Base-by-base conservation (phyloP, 2,888 invertebrate species). In the Atethmia centrago region DNA sequence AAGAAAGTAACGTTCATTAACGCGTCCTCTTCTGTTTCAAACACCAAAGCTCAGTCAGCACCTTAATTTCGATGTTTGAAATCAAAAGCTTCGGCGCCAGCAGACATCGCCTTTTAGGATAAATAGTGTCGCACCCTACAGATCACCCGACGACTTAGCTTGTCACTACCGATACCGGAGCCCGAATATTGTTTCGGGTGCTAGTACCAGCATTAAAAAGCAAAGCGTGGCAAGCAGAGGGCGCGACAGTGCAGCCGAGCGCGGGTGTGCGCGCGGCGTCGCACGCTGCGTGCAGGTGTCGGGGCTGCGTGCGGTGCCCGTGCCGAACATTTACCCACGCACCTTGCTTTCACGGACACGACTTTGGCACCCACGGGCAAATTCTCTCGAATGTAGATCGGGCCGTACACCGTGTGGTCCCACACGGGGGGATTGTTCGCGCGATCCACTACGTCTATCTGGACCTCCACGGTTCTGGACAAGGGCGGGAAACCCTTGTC, bases 281-380 rank as follows among this genome's bases (percentile, higher is more conserved):
- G 88, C 93, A 91, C 93, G 90, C 93, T 90, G 94, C 95, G 96
- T 95, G 96, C 95, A 92, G 92, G 94, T 93, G 94, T 90, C 91
- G 94, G 97, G 97, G 97, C 97, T 96, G 96, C 97, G 97, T 97
- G 97, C 97, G 96, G 96, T 96, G 97, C 97, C 97, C 97, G 96
- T 95, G 95, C 94, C 93, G 94, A 93, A 95, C 94, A 94, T 92
- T 93, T 91, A 93, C 91, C 93, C 93, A 98, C 98, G 98, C 98
- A 99, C 99, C 99, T 99, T 98, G 99, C 99, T 98, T 99, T 99
- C 97, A 99, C 98, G 97, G 99, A 99, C 97, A 99, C 98, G 97
- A 99, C 99, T 98, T 98, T 99, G 97, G 98, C 98, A 97, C 99
- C 99, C 96, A 99, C 99, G 97, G 99, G 98, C 97, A 98, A 98